Percentiles rank a stretch among this genome's conserved stretches.
Conservation (phyloP, 2,113 vertebrate species). For the Podocnemis expansa region DNA sequence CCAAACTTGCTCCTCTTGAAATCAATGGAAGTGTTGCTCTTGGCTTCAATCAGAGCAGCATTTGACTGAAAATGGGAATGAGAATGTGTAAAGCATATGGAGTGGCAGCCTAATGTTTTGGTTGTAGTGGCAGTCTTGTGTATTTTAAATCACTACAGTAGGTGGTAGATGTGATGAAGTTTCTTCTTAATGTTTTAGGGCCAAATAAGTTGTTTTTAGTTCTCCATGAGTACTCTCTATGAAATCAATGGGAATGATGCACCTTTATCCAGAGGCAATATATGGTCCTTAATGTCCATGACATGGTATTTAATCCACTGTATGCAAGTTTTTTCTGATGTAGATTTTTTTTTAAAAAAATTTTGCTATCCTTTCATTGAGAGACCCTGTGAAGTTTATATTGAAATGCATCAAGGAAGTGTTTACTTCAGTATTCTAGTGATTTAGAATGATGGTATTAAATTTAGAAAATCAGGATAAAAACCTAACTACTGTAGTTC, state of each 20-base stretch:
- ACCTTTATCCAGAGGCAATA: not conserved
- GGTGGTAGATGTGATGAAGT: not conserved
- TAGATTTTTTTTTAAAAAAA: not conserved
- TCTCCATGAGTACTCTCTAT: not conserved
- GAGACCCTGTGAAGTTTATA: not conserved
- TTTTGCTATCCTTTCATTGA: not conserved
- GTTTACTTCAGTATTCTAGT: not conserved
- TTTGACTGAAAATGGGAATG: accelerated
- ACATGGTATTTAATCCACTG: not conserved
- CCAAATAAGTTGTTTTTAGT: not conserved
- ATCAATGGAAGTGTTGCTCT: not conserved
- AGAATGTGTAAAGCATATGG: not conserved
- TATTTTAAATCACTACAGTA: not conserved
- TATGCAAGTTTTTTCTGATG: not conserved
- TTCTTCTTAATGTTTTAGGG: not conserved
- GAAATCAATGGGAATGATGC: accelerated
- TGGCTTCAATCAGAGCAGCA: not conserved
- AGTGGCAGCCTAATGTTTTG: not conserved
- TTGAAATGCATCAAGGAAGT: accelerated
- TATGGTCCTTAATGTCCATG: not conserved
- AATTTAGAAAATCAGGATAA: slow-evolving; percentile 40
- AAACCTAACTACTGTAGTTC: not conserved
- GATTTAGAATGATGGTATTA: slow-evolving; percentile 22
- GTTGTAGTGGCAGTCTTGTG: not conserved
- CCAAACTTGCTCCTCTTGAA: not conserved